Evolutionary conservation across 2,888 invertebrate species (phyloP).

Genomic region (Vesta saturnalis): DNA sequence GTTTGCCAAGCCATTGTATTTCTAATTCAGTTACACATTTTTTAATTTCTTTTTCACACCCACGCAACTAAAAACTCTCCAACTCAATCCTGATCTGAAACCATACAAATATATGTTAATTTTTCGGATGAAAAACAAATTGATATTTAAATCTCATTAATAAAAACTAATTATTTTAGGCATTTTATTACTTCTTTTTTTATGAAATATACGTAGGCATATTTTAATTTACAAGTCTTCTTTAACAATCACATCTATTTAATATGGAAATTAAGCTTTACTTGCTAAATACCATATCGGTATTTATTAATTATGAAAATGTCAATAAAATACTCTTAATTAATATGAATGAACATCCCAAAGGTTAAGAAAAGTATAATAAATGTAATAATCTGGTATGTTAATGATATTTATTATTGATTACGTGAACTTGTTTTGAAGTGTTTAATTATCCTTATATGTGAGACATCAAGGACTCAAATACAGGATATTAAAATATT

Average conservation of each 20-base stretch:
- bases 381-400: neutral
- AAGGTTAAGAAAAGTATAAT: constrained; percentile 1
- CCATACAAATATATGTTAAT: too few species aligned
- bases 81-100: too few species aligned
- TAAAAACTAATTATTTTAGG: neutral
- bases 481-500: neutral
- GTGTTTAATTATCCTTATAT: neutral
- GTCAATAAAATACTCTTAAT: neutral
- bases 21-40: too few species aligned
- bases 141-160: too few species aligned
- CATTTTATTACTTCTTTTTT: neutral
- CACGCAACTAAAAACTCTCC: too few species aligned
- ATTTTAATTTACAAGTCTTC: neutral
- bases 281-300: neutral
- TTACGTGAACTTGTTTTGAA: constrained; percentile 1
- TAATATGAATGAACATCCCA: neutral
- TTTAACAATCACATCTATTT: neutral
- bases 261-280: neutral
- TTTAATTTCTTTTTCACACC: too few species aligned
- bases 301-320: neutral
- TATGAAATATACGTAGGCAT: neutral
- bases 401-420: neutral
- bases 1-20: too few species aligned
- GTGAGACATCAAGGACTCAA: neutral
- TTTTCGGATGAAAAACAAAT: too few species aligned